Base-by-base conservation (phyloP, 1,140 invertebrate genomes). In the Aphaenogaster floridana region DNA sequence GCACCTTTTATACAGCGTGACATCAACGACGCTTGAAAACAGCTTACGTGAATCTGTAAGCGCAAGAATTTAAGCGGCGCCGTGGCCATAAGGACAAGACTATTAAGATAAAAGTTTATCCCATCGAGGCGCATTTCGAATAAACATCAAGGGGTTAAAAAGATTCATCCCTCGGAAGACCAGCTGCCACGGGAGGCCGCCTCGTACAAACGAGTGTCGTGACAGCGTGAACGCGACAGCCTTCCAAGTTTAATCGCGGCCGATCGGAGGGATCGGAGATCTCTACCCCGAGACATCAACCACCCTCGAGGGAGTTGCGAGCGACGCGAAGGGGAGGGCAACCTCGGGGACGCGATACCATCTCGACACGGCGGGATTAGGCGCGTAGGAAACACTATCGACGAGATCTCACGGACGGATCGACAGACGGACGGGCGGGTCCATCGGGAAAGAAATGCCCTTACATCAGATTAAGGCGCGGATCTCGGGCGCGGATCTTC, bases 401-500 rank as follows among this genome's bases (percentile, higher is more conserved):
- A 88, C 85, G 84, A 66, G 80, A 92, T 92, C 89, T 92, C 71
- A 59, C 34, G 64, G 69, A 64, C 9, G 77, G 21, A 64, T 74
- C 39, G 74, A 83, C 63, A 13, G 54, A 79, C 13, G 36, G 72
- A 63, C 72, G 77, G 90, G 78, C 89, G 87, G 85, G 71, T 88
- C 83, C 78, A 13, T 50, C 45, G 15, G 36, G 34, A 28, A 61
- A 83, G 42, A 76, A 48, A 48, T 59, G 77, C 76, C 86, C 88
- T 87, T 86, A 89, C 88, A 93, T 93, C 91, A 90, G 91, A 93
- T 93, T 91, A 90, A 93, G 88, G 88, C 81, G 86, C 84, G 89
- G 88, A 88, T 86, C 78, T 80, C 66, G 48, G n/a, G 79, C 76
- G 66, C 63, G 80, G 57, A 86, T 86, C 83, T 79, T 86, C 83